Conservation (phyloP, 2,797 vertebrate genomes). For the Ciconia nigra region DNA sequence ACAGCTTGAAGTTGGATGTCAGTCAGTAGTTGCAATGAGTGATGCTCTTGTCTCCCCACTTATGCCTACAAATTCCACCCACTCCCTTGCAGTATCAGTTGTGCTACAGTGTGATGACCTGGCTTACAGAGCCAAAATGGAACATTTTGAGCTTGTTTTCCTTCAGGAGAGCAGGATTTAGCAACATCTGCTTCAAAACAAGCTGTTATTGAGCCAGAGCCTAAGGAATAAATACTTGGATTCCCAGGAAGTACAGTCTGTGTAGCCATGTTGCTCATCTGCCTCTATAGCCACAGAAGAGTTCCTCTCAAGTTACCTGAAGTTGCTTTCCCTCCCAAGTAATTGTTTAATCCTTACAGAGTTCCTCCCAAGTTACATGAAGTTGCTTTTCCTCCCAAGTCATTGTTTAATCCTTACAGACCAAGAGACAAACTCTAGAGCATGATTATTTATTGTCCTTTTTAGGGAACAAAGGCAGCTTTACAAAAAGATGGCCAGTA, state of each 20-base stretch:
- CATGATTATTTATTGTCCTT: constrained; percentile 36
- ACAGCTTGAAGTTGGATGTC: neutral
- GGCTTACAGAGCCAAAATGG: neutral
- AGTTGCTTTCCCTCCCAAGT: neutral
- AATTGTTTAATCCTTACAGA: neutral
- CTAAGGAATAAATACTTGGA: neutral
- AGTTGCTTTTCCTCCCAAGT: neutral
- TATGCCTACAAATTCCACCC: neutral
- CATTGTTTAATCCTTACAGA: neutral
- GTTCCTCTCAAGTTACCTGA: neutral
- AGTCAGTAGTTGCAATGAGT: neutral
- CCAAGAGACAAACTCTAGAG: neutral
- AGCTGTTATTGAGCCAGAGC: neutral
- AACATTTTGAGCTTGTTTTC: neutral
- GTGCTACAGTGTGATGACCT: neutral
- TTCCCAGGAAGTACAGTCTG: neutral
- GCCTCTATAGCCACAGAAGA: neutral
- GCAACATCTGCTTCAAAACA: neutral
- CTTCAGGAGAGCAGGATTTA: neutral
- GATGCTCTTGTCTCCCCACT: neutral
- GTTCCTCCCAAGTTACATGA: neutral
- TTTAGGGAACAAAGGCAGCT: constrained; percentile 25
- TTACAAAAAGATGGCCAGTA: constrained; percentile 30
- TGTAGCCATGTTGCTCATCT: neutral
- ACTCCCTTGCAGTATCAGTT: neutral